Conservation (phyloP, 64 coral and sea anemone species). For the Dendrophyllia cribrosa region DNA sequence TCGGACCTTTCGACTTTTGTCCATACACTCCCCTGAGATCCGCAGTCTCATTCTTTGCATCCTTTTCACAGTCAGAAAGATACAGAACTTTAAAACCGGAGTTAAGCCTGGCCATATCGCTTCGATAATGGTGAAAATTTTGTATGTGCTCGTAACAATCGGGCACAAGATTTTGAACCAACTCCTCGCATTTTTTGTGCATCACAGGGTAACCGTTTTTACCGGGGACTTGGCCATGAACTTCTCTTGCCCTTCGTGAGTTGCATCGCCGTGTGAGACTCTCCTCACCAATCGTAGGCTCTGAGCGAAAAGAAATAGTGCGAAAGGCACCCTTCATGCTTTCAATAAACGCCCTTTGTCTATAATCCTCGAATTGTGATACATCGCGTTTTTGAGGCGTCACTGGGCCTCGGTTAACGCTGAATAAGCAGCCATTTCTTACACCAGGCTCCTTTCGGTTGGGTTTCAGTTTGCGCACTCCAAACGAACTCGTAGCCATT, state of each 20-base stretch:
- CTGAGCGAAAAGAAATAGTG: conserved; percentile 25
- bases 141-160: conserved; percentile 14
- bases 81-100: conserved; percentile 19
- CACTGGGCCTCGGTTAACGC: neutral
- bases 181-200: neutral
- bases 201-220: neutral
- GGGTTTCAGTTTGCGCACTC: neutral
- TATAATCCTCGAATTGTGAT: conserved; percentile 1
- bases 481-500: conserved; percentile 5
- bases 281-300: neutral
- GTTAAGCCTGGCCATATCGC: conserved; percentile 1
- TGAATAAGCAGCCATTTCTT: neutral
- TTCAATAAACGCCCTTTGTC: conserved; percentile 5
- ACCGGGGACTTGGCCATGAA: neutral
- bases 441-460: neutral
- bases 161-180: conserved; percentile 11
- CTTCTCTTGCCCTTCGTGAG: neutral
- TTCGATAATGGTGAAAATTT: conserved; percentile 36
- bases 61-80: neutral
- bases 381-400: conserved; percentile 5
- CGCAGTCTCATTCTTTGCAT: neutral
- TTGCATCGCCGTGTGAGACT: neutral
- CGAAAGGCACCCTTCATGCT: conserved; percentile 13
- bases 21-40: neutral
- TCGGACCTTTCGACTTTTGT: neutral